Evolutionary conservation across 1,140 invertebrate genomes (phyloP), one percentile per base, ranked within the genome.

Genomic region (Oryzaephilus surinamensis): DNA sequence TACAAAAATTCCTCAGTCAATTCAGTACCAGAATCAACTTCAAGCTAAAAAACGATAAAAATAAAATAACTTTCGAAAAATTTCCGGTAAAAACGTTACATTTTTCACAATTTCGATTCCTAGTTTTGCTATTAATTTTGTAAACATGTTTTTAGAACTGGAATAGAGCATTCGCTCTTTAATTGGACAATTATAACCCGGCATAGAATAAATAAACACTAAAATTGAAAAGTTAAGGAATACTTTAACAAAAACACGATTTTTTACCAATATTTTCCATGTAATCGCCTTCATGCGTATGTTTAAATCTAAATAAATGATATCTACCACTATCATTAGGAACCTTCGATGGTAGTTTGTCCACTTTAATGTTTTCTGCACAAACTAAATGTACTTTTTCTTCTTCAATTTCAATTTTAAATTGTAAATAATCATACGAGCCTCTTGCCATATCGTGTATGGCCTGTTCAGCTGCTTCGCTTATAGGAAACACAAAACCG

Each of bases 151-250:
- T 68, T 96, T 97, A 61, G 91, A 96, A 50, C 91, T 95, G 1
- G 93, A 97, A 66, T 97, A 98, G 51, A 97, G 70, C 94, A 98
- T 98, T 51, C 93, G 72, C 64, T 97, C 92, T 63, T 94, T 95
- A 43, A 97, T 89, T 41, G 87, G 80, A 57, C 89, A 94, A 30
- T 71, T 82, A 61, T 93, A 95, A 6, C 90, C 91, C 13, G 93
- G 93, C 88, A 97, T 96, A 7, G 90, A 94, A 65, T 97, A 97
- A 52, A 97, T 89, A 62, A 98, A 97, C 30, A 98, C 87, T 58
- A n/a, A n/a, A n/a, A n/a, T n/a, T n/a, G n/a, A n/a, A n/a, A n/a
- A n/a, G n/a, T n/a, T n/a, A n/a, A n/a, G n/a, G n/a, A n/a, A n/a
- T n/a, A n/a, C n/a, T n/a, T n/a, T n/a, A n/a, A n/a, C n/a, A n/a